These are phyloP conservation scores for Pseudocheirus occidentalis DNA, from an alignment of 2,797 vertebrate genomes.

Conservation along the genomic window DNA sequence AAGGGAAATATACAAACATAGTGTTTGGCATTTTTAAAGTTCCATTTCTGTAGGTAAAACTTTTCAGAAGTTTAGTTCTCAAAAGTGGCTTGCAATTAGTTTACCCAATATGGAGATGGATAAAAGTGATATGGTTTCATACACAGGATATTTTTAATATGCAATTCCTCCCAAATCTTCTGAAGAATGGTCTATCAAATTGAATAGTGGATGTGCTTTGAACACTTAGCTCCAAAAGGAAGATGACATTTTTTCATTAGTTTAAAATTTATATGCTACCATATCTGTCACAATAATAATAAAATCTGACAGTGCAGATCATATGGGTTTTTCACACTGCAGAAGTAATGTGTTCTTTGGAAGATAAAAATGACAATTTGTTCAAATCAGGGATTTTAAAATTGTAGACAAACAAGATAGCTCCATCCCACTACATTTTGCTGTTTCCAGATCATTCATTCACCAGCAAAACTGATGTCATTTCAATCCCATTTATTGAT, in stretches of 20 bases:
- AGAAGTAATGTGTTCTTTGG: conserved; percentile 81
- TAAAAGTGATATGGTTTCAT: conserved; percentile 74
- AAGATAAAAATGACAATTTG: conserved; percentile 85
- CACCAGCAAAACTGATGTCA: conserved; percentile 42
- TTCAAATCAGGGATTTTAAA: conserved; percentile 82
- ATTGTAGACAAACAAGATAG: conserved; percentile 77
- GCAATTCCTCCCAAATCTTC: conserved; percentile 77
- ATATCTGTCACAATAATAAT: conserved; percentile 87
- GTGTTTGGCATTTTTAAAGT: conserved; percentile 49
- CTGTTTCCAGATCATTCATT: conserved; percentile 65
- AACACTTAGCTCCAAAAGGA: conserved; percentile 83
- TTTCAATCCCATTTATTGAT: conserved; percentile 34
- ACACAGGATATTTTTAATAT: conserved; percentile 80
- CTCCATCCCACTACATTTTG: conserved; percentile 64
- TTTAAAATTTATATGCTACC: conserved; percentile 84
- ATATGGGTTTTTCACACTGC: conserved; percentile 77
- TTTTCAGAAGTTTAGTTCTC: conserved; percentile 61
- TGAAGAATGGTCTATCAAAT: conserved; percentile 82
- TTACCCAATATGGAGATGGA: conserved; percentile 70
- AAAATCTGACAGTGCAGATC: conserved; percentile 86
- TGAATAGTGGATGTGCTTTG: conserved; percentile 79
- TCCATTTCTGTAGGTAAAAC: conserved; percentile 47
- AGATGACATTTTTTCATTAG: conserved; percentile 86
- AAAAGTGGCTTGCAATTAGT: conserved; percentile 77
- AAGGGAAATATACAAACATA: conserved; percentile 46